A percentile compares a stretch with the other conserved stretches of the same genome.
These are phyloP conservation scores for Ganaspis sp. DNA, from an alignment of 1,140 invertebrate genomes.

Conservation along the genomic window DNA sequence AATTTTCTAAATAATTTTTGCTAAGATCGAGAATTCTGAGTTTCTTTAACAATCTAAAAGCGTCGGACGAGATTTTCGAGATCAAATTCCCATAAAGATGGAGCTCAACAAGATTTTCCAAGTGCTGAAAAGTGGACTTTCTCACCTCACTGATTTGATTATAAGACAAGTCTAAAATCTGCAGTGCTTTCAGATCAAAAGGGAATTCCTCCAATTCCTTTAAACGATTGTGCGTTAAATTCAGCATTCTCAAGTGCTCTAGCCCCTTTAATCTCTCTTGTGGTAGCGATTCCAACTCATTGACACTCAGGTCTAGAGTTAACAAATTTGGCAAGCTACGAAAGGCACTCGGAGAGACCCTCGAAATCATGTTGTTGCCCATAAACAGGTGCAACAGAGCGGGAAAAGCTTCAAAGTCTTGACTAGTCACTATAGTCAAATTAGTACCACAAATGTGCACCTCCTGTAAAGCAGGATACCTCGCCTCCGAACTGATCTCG, in stretches of 20 bases:
- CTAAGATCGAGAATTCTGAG: slow-evolving; percentile 87
- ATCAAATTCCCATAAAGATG: slow-evolving; percentile 90
- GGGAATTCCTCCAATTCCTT: slow-evolving; percentile 91
- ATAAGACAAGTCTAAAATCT: slow-evolving; percentile 88
- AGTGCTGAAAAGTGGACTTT: slow-evolving; percentile 85
- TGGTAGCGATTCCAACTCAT: slow-evolving; percentile 89
- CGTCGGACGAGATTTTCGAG: slow-evolving; percentile 84
- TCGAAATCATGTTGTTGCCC: slow-evolving; percentile 84
- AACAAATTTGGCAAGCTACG: slow-evolving; percentile 84
- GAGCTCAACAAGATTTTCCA: slow-evolving; percentile 85
- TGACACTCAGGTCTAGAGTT: slow-evolving; percentile 89
- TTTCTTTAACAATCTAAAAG: slow-evolving; percentile 88
- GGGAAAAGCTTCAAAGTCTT: slow-evolving; percentile 92
- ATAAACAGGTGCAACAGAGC: slow-evolving; percentile 85
- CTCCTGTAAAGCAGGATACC: slow-evolving; percentile 85
- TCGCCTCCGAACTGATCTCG: slow-evolving; percentile 80
- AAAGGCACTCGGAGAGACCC: slow-evolving; percentile 91
- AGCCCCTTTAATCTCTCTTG: slow-evolving; percentile 90
- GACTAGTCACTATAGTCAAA: slow-evolving; percentile 89
- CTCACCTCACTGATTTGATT: slow-evolving; percentile 88
- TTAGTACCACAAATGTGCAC: slow-evolving; percentile 89
- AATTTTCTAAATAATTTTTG: slow-evolving; percentile 86
- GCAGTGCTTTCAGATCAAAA: slow-evolving; percentile 84
- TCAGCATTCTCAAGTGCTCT: slow-evolving; percentile 83
- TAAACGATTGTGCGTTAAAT: slow-evolving; percentile 89